phyloP scores from a whole-genome alignment of 2,797 vertebrate genomes.

The Mionectes olivaceus region DNA sequence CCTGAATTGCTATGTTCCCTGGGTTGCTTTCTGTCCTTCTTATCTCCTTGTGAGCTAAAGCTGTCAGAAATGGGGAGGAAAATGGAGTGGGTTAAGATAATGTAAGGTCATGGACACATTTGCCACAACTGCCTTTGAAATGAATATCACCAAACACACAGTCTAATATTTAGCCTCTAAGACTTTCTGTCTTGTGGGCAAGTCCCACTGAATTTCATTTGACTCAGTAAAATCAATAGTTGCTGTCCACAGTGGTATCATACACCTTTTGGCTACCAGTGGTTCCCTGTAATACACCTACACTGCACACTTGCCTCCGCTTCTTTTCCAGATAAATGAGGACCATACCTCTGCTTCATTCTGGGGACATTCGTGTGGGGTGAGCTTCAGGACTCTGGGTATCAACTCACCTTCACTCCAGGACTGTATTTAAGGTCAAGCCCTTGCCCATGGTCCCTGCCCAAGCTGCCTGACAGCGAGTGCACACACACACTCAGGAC shows the following conservation, averaged over 20 bases:
- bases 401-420: background rate
- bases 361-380: background rate
- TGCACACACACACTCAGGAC: background rate
- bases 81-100: background rate
- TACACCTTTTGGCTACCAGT: background rate
- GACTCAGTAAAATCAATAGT: background rate
- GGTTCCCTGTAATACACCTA: background rate
- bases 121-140: background rate
- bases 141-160: background rate
- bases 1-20: background rate
- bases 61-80: background rate
- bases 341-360: background rate
- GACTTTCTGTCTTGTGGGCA: background rate
- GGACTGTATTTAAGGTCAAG: background rate
- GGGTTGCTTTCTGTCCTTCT: background rate
- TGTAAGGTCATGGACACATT: background rate
- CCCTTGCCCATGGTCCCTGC: background rate
- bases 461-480: fast-evolving
- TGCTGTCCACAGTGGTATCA: background rate
- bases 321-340: background rate
- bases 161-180: background rate
- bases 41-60: background rate
- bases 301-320: background rate
- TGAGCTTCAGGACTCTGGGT: fast-evolving
- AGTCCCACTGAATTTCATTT: background rate